Conservation (phyloP, 2,797 vertebrate species). For the Cryptoprocta ferox region DNA sequence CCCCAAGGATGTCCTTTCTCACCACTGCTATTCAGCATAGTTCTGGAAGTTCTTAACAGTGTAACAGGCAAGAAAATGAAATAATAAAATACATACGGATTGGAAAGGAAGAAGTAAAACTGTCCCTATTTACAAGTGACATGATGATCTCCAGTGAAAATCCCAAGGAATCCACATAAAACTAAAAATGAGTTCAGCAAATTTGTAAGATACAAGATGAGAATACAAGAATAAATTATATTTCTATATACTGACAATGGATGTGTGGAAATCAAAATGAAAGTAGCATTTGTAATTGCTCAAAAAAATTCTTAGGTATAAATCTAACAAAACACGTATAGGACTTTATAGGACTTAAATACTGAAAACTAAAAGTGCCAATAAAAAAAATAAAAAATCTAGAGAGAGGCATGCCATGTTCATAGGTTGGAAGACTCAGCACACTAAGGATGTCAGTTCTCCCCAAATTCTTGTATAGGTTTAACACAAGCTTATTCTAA, state of each 20-base stretch:
- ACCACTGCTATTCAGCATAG: not conserved
- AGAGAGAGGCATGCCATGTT: not conserved
- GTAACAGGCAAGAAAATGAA: not conserved
- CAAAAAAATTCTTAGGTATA: not conserved
- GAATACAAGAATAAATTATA: not conserved
- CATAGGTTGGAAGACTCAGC: not conserved
- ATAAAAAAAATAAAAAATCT: not conserved
- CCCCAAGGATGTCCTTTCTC: not conserved
- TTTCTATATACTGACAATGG: not conserved
- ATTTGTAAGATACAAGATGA: not conserved
- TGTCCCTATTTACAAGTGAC: not conserved
- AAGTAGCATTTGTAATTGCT: not conserved
- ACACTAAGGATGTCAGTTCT: not conserved
- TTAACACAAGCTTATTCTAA: slow-evolving; percentile 1
- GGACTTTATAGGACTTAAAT: not conserved
- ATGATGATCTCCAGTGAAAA: not conserved
- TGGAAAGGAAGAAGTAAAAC: slow-evolving; percentile 22
- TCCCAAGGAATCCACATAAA: not conserved
- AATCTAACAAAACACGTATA: not conserved
- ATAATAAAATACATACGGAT: not conserved
- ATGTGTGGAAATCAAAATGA: not conserved
- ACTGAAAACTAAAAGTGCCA: not conserved
- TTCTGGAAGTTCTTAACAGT: not conserved
- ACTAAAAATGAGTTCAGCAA: not conserved
- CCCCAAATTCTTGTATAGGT: not conserved